Evolutionary conservation across 1,140 invertebrate species (phyloP).

Genomic region (Mizuhopecten yessoensis): DNA sequence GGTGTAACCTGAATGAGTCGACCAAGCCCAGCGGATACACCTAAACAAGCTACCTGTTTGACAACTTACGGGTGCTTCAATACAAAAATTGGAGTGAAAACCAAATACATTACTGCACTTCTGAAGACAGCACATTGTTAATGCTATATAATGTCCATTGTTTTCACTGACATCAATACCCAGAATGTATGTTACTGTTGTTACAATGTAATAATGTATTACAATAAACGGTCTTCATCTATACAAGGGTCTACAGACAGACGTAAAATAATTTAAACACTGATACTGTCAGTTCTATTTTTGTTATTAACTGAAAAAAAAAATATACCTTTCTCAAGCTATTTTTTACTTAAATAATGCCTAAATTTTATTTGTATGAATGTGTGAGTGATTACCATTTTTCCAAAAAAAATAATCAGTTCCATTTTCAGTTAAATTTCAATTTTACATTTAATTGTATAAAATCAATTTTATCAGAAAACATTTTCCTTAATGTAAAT

Average conservation of each 20-base stretch:
- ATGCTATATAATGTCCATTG: neutral
- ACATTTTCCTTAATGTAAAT: too few species aligned
- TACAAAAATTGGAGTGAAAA: slow-evolving; percentile 20
- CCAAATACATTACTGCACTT: neutral
- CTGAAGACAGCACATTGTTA: neutral
- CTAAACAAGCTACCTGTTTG: slow-evolving; percentile 31
- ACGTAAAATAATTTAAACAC: neutral
- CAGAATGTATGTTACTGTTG: neutral
- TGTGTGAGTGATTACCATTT: too few species aligned
- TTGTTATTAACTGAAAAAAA: too few species aligned
- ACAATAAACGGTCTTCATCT: neutral
- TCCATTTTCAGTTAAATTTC: too few species aligned
- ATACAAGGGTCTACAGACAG: neutral
- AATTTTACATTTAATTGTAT: too few species aligned
- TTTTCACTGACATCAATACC: slow-evolving; percentile 20
- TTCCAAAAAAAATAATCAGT: too few species aligned
- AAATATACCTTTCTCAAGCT: too few species aligned
- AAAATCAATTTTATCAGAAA: too few species aligned
- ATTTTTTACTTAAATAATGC: too few species aligned
- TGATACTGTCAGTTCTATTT: too few species aligned
- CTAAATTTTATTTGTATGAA: too few species aligned
- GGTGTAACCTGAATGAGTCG: neutral
- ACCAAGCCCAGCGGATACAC: neutral
- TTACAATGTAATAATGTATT: neutral
- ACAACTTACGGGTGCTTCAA: slow-evolving; percentile 26